phyloP scores from a whole-genome alignment of 2,797 vertebrate species.

The Ataeniobius toweri region DNA sequence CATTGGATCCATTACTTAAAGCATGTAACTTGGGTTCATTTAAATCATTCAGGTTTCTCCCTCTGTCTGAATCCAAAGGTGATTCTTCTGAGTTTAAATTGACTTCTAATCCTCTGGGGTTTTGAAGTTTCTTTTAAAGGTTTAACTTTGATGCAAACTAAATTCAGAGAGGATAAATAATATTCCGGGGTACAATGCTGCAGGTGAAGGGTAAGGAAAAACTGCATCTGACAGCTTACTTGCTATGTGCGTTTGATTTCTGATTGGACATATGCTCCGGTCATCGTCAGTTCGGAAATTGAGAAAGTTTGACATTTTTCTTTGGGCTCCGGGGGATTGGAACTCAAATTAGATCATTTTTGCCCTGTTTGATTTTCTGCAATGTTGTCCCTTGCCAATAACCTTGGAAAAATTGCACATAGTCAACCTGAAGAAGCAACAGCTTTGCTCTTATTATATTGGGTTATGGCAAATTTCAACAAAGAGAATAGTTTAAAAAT shows the following conservation, averaged over 20 bases:
- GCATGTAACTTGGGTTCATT: conserved; percentile 62
- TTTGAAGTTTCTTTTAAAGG: conserved; percentile 21
- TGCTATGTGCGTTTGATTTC: conserved; percentile 3
- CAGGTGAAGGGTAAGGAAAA: conserved; percentile 9
- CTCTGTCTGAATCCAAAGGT: conserved; percentile 31
- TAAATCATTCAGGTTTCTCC: conserved; percentile 50
- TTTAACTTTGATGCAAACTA: conserved; percentile 21
- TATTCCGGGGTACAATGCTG: too few species aligned
- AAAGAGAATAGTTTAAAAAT: too few species aligned
- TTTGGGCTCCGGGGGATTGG: conserved; percentile 26
- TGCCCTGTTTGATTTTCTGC: conserved; percentile 36
- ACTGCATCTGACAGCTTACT: conserved; percentile 7
- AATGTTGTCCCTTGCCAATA: conserved; percentile 16
- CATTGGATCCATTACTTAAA: conserved; percentile 53
- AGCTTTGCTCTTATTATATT: too few species aligned
- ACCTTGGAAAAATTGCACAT: conserved; percentile 15
- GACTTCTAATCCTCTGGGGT: conserved; percentile 23
- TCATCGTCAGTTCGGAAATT: conserved; percentile 24
- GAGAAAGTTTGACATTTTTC: conserved; percentile 28
- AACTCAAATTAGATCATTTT: conserved; percentile 15
- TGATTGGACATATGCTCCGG: neutral
- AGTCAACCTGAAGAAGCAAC: neutral
- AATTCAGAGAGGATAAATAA: neutral
- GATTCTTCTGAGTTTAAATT: conserved; percentile 31
- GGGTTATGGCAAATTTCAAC: too few species aligned